These are phyloP conservation scores for Empidonax traillii DNA, from an alignment of 2,113 vertebrate species.

Conservation along the genomic window DNA sequence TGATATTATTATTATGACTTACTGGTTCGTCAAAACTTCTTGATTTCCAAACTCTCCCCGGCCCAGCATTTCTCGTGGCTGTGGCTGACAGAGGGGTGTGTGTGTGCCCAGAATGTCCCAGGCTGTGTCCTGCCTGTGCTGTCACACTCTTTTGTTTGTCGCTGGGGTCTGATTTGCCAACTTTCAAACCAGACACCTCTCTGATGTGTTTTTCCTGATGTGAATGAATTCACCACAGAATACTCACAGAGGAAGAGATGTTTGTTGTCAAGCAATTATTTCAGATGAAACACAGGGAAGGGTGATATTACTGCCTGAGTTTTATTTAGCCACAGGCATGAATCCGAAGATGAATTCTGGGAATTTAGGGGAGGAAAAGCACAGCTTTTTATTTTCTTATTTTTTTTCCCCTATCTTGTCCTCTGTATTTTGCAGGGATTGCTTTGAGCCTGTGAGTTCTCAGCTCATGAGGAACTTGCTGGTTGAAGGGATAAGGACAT, in stretches of 20 bases:
- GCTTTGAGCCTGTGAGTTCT: neutral
- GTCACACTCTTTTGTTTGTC: neutral
- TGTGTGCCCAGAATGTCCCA: neutral
- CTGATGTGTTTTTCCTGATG: neutral
- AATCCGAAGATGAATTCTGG: neutral
- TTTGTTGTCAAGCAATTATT: neutral
- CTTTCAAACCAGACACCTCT: neutral
- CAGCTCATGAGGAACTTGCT: neutral
- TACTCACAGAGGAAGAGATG: neutral
- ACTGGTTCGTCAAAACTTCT: neutral
- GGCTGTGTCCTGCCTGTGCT: neutral
- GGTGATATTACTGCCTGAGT: neutral
- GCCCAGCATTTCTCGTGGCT: neutral
- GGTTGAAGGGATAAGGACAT: neutral
- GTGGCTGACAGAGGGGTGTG: neutral
- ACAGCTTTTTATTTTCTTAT: neutral
- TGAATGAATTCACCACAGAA: neutral
- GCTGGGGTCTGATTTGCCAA: neutral
- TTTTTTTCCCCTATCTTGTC: neutral
- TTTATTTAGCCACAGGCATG: neutral
- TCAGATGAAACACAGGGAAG: neutral
- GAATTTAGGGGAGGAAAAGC: neutral
- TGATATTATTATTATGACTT: neutral
- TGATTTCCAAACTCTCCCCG: neutral
- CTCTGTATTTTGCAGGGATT: conserved; percentile 31